A percentile compares a stretch with the other conserved stretches of the same genome.
These are phyloP conservation scores for Percina caprodes DNA, from an alignment of 2,113 vertebrate species.

Conservation along the genomic window DNA sequence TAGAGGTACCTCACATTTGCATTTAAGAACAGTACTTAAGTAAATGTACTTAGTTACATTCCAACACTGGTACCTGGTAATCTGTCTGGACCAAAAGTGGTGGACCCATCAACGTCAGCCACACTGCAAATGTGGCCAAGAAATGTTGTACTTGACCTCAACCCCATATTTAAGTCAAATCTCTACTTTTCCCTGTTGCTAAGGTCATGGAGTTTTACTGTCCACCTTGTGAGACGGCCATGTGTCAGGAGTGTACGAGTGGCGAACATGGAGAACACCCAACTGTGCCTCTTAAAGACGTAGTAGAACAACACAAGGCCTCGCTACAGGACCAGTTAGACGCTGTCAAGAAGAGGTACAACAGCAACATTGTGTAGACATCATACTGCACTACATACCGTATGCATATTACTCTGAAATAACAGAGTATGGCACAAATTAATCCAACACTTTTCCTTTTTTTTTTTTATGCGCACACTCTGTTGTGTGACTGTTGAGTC, in stretches of 20 bases:
- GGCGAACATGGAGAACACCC: slow-evolving; percentile 95
- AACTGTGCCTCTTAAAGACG: slow-evolving; percentile 94
- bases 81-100: not conserved
- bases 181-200: not conserved
- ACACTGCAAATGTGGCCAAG: not conserved
- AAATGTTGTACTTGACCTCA: not conserved
- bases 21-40: no score
- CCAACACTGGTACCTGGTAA: not conserved
- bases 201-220: slow-evolving; percentile 99
- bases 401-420: not conserved
- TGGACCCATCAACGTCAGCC: not conserved
- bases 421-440: not conserved
- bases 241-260: slow-evolving; percentile 95
- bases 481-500: not conserved
- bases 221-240: slow-evolving; percentile 96
- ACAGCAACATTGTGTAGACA: not conserved
- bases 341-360: slow-evolving; percentile 93
- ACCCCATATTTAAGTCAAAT: slow-evolving; percentile 6
- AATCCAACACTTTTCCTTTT: not conserved
- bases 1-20: no score
- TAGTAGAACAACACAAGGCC: slow-evolving; percentile 96
- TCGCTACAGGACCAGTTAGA: slow-evolving; percentile 93
- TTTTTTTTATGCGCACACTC: not conserved
- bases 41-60: no score
- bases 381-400: not conserved